Percentiles rank a stretch among this genome's conserved stretches.
These are phyloP conservation scores for Adelognathus sp. DNA, from an alignment of 2,888 invertebrate species.

Conservation along the genomic window DNA sequence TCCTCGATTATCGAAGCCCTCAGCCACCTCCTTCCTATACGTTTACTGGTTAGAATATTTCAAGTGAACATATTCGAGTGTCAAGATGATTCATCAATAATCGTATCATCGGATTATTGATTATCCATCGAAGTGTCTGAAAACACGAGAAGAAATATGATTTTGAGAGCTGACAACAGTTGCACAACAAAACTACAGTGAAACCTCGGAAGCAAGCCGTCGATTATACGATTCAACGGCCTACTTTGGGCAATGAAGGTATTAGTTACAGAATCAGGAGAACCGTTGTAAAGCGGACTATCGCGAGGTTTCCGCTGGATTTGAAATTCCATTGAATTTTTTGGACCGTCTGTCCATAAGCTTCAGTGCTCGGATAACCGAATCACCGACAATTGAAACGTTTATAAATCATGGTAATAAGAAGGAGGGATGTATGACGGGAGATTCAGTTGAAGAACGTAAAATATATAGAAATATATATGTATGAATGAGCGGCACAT, in stretches of 20 bases:
- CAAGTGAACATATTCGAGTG: background rate
- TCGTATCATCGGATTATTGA: background rate
- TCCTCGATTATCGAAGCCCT: background rate
- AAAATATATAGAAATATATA: background rate
- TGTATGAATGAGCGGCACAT: conserved; percentile 13
- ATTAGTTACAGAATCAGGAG: too few relatives aligned
- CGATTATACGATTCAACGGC: too few relatives aligned
- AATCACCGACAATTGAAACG: background rate
- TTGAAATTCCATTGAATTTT: too few relatives aligned
- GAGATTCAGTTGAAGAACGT: background rate
- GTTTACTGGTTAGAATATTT: conserved; percentile 5
- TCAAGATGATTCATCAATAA: background rate
- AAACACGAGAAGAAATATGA: background rate
- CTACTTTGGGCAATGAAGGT: too few relatives aligned
- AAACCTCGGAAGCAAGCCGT: too few relatives aligned
- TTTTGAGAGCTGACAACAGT: background rate
- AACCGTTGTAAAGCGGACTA: background rate
- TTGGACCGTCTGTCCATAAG: background rate
- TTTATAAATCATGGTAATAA: background rate
- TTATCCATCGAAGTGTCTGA: background rate
- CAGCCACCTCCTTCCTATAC: background rate
- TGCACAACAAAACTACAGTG: too few relatives aligned
- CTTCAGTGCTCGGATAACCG: background rate
- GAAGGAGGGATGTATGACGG: background rate
- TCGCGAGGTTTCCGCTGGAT: background rate